Evolutionary conservation across 2,888 invertebrate species (phyloP), one percentile per base, ranked within the genome.

Genomic region (Stramonita haemastoma): DNA sequence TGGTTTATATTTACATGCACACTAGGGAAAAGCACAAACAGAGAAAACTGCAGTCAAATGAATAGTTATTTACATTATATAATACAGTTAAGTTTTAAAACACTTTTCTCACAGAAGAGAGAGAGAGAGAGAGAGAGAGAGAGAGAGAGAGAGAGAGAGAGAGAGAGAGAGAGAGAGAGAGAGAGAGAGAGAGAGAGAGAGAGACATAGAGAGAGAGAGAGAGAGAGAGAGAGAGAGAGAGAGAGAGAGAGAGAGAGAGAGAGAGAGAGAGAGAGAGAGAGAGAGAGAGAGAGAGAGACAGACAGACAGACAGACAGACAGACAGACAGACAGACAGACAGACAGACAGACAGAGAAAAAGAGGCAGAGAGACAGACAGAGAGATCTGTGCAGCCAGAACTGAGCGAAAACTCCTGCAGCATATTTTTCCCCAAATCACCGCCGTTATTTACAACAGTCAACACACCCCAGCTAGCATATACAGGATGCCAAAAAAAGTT

Each of bases 81-180:
- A n/a, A 46, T 46, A 46, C 46, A 46, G 8, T 46, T 46, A 46
- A 46, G 46, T 46, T 46, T 46, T n/a, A n/a, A n/a, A 46, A 46
- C 4, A 46, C 46, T 46, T 46, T 46, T 46, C 46, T 22, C 60
- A 8, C 13, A 60, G 60, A 60, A 22, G 22, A 73, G 8, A 70
- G 29, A 73, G 13, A 86, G 26, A 87, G 36, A 70, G 13, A 73
- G 46, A 70, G 36, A 77, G n/a, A 87, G 29, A 87, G 17, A 56
- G 19, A 32, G 34, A 32, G 4, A 70, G 26, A 29, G 11, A 29
- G 26, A 73, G 11, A 29, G 29, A 29, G 11, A 73, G 87, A 70
- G 22, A 73, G 73, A 87, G 36, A 56, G 87, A 56, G 79, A 87
- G 77, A 87, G 77, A 87, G 32, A 87, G 77, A 87, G 77, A 87